Evolutionary conservation across 2,113 vertebrate species (phyloP), one percentile per base, ranked within the genome.

Genomic region (Callochromis pleurospilus): DNA sequence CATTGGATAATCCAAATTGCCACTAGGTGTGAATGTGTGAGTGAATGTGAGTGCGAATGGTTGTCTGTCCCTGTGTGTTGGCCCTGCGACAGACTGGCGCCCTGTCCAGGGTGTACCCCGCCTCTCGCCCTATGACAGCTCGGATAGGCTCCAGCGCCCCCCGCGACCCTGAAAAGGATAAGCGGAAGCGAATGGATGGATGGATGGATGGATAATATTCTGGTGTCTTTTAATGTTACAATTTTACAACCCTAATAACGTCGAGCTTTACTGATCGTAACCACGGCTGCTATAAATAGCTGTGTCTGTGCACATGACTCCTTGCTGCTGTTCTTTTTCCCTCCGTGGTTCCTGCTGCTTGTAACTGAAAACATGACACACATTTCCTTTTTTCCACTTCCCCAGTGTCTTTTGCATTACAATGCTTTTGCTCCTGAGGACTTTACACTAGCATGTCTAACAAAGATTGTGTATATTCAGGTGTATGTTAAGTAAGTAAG

Each of bases 241-340:
- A 13, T 21, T 3, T 65, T 12, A n/a, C 3, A n/a, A n/a, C 4
- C 31, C 9, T 7, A 38, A 65, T 0, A 65, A 65, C 1, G 2
- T 38, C 4, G 19, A 7, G 58, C 24, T 58, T 56, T 56, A 56
- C 0, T 65, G 62, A n/a, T 21, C 1, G 6, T 68, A 5, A 65
- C 3, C 4, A 21, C 2, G 33, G 62, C 19, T 68, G 62, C 33
- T 38, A 21, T 68, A 21, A 21, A 40, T 14, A 21, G 19, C 33
- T 5, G 60, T 1, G 31, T 68, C 62, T 38, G 5, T 68, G 19
- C 33, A 21, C n/a, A 38, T 13, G 62, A 40, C 12, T 40, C 62
- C 11, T 68, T 21, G 19, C 4, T 40, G 1, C 58, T 38, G 31
- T 12, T 65, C 58, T 19, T 65, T 36, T 36, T 0, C 31, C 17